A percentile compares a stretch with the other conserved stretches of the same genome.
Conservation (phyloP, 1,140 invertebrate genomes). For the Contarinia nasturtii region DNA sequence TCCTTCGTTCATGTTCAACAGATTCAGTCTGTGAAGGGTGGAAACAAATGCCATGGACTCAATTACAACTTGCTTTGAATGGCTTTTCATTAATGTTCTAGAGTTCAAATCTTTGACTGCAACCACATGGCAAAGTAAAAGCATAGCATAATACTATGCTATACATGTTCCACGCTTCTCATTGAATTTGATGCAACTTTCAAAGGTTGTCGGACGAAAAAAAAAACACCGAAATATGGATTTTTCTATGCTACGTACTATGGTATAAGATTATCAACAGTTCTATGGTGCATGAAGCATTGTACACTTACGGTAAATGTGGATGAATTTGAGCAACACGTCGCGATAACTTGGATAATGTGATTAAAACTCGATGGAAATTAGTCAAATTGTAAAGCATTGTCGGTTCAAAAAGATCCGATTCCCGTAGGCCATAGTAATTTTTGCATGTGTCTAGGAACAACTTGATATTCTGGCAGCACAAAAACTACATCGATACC, state of each 20-base stretch:
- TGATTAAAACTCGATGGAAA: conserved; percentile 80
- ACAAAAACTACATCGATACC: conserved; percentile 60
- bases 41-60: no score
- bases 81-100: no score
- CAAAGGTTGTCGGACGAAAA: no score
- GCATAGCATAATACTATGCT: no score
- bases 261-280: no score
- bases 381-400: conserved; percentile 88
- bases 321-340: conserved; percentile 33
- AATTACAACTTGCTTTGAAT: no score
- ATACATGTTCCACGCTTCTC: no score
- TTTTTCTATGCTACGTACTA: no score
- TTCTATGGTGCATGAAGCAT: no score
- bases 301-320: conserved; percentile 46
- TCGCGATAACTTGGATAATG: conserved; percentile 65
- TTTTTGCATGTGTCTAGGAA: conserved; percentile 74
- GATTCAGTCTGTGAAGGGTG: conserved; percentile 1
- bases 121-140: neutral
- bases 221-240: no score
- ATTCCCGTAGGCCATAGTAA: conserved; percentile 59
- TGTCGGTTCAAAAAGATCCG: conserved; percentile 78
- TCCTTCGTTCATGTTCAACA: neutral
- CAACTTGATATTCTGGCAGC: conserved; percentile 80
- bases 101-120: neutral
- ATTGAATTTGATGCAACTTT: no score